Conservation (phyloP, 2,888 invertebrate species). For the Meliscaeva auricollis region DNA sequence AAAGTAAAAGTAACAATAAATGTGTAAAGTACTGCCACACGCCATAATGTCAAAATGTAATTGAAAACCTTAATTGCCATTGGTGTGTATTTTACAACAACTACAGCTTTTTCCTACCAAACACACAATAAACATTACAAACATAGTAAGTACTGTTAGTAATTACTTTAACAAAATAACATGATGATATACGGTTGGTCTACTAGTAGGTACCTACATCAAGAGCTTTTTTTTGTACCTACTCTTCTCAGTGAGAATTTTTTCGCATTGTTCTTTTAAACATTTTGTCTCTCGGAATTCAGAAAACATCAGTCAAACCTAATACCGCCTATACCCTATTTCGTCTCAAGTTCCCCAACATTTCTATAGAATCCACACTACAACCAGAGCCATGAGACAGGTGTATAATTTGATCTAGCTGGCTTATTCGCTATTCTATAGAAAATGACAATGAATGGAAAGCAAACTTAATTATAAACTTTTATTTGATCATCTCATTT, state of each 20-base stretch:
- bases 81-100: neutral
- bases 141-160: neutral
- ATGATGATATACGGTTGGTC: no score
- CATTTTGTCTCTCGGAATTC: conserved; percentile 4
- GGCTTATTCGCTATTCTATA: conserved; percentile 39
- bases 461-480: conserved; percentile 58
- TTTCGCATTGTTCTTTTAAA: conserved; percentile 7
- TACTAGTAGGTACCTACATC: no score
- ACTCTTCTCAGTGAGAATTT: conserved; percentile 1
- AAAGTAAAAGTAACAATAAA: conserved; percentile 26
- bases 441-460: conserved; percentile 30
- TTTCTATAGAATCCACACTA: conserved; percentile 3
- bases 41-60: neutral
- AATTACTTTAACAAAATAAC: conserved; percentile 10
- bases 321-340: neutral
- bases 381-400: conserved; percentile 50
- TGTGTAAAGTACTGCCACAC: conserved; percentile 8
- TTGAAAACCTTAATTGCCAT: neutral
- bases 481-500: conserved; percentile 74
- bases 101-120: neutral
- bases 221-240: neutral
- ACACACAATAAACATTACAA: neutral
- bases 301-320: conserved; percentile 1
- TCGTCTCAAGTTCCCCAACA: conserved; percentile 9
- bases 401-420: conserved; percentile 56